Evolutionary conservation across 2,888 invertebrate species (phyloP), one percentile per base, ranked within the genome.

Genomic region (Ormyrus rosae): DNA sequence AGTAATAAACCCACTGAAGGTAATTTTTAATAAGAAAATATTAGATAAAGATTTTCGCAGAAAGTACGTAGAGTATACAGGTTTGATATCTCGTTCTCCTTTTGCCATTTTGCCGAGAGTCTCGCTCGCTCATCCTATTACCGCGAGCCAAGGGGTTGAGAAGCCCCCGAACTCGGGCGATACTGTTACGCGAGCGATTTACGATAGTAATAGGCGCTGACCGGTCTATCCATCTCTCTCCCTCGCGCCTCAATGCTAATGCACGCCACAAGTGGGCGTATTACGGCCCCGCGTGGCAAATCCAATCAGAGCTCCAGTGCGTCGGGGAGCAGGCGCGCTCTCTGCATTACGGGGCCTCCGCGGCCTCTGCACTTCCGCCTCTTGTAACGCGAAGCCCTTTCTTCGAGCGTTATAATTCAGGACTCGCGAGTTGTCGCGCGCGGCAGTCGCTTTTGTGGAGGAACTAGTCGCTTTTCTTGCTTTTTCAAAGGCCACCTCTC

Each of bases 291-390:
- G 87, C 88, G 87, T 89, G 83, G 86, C 88, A 88, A 89, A 89
- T 90, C 86, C 87, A 89, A 89, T 89, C 89, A 89, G 87, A 88
- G 84, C 83, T 79, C 83, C 82, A 85, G 86, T 83, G 85, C 83
- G 81, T 83, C 61, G 80, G 78, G 77, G 19, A 70, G 71, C 51
- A 60, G 56, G 13, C 19, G 19, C 19, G 19, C 19, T 19, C 19
- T 19, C 19, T 19, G 19, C 19, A 19, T 19, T 19, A 19, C 19
- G 19, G 19, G 19, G 19, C 19, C 19, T 19, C 19, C 34, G 50
- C 34, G 8, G 55, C 34, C 50, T 53, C 79, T 69, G 63, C 80
- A 74, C 70, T 80, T 81, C 77, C 78, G 78, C 81, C 78, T 83
- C 73, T 78, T 81, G 77, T 83, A 81, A 77, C 78, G 53, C n/a